Evolutionary conservation across 2,888 invertebrate genomes (phyloP), one percentile per base, ranked within the genome.

Genomic region (Ommatoiulus sabulosus): DNA sequence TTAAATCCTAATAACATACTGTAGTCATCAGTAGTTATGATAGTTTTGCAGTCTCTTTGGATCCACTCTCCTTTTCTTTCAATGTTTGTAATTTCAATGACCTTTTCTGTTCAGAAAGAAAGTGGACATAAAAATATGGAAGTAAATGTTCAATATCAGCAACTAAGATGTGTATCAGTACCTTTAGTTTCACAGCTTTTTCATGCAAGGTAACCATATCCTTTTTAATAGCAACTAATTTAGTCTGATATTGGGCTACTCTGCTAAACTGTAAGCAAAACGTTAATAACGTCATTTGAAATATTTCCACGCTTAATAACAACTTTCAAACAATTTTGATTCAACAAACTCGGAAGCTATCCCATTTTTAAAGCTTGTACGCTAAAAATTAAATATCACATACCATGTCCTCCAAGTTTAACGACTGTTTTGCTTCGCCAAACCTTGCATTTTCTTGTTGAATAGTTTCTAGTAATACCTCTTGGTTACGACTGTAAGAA

Each of bases 391-490:
- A 8, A 6, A 20, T 46, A 20, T 43, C 35, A 1, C 10, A 44
- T 80, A 92, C 92, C 86, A 91, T 91, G 44, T 91, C 91, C 44
- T 90, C 90, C 3, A 92, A 87, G 35, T 87, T 88, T 48, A 89
- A 87, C 35, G 87, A 20, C 63, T 80, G 89, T 20, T 89, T 72
- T 7, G 88, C 89, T 15, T 92, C 92, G 24, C 87, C 86, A 90
- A 92, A 92, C 90, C 92, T 92, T 44, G 91, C 89, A 89, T 92
- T 92, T 90, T 93, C 92, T 89, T 92, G 92, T 89, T 92, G 91
- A 44, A 92, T 90, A 20, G 92, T 92, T 90, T 93, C 92, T 46
- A 92, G 91, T 15, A 92, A 90, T 52, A 92, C 91, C 85, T 90
- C 91, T 90, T 93, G 92, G 87, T 91, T 92, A 84, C 91, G 91